These are phyloP conservation scores for Lepidothrix coronata DNA, from an alignment of 2,113 vertebrate species.

Conservation along the genomic window DNA sequence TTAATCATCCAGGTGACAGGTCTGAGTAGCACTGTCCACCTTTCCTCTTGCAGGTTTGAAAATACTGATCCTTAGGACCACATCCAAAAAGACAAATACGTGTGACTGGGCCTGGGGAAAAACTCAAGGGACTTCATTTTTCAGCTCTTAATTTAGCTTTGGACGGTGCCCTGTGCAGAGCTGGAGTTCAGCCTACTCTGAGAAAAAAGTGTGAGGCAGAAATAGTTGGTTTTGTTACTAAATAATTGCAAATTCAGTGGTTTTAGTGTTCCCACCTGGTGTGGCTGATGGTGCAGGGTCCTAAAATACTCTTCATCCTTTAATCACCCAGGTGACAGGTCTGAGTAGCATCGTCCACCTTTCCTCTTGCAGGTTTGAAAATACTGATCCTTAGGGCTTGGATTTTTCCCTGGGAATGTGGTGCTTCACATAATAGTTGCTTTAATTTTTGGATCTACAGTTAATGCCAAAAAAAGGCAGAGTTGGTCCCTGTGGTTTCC, in stretches of 20 bases:
- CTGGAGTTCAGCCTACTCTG: no score
- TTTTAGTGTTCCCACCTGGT: not conserved
- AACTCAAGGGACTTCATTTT: no score
- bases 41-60: not conserved
- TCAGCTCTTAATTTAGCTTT: no score
- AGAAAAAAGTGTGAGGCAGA: no score
- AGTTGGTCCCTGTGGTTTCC: not conserved
- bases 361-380: not conserved
- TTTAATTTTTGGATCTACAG: not conserved
- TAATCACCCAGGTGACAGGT: not conserved
- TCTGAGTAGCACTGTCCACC: not conserved
- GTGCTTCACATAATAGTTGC: rapidly evolving
- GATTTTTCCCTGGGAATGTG: not conserved
- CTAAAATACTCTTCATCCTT: not conserved
- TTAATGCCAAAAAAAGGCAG: not conserved
- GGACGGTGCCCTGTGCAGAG: no score
- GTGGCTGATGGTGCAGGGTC: not conserved
- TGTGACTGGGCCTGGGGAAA: no score
- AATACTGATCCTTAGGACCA: not conserved
- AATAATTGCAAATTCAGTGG: no score
- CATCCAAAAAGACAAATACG: no score
- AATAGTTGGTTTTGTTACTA: no score
- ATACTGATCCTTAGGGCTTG: not conserved
- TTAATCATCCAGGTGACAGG: not conserved
- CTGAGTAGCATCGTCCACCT: not conserved